phyloP scores from a whole-genome alignment of 92 coral and sea anemone genomes.

The Virgularia gustaviana region DNA sequence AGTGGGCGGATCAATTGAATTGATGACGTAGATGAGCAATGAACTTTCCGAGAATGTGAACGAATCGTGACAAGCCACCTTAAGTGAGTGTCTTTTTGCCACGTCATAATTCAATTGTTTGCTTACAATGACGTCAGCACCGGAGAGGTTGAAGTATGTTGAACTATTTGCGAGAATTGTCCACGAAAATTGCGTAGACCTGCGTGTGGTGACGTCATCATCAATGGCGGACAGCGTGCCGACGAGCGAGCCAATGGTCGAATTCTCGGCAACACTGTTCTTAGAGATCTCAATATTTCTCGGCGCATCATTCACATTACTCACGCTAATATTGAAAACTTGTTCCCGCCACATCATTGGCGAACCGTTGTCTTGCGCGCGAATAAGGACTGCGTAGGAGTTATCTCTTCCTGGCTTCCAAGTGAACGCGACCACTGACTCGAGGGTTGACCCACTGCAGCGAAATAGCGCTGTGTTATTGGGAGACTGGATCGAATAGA shows the following conservation, averaged over 20 bases:
- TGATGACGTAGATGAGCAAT: slow-evolving; percentile 11
- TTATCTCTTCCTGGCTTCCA: slow-evolving; percentile 9
- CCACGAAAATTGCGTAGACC: slow-evolving; percentile 46
- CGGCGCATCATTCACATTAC: slow-evolving; percentile 87
- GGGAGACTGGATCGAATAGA: slow-evolving; percentile 54
- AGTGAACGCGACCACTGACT: neutral
- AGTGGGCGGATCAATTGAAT: slow-evolving; percentile 29
- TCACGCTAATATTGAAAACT: slow-evolving; percentile 51
- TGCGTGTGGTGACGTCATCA: slow-evolving; percentile 59
- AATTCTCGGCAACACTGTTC: slow-evolving; percentile 62
- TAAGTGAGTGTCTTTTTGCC: slow-evolving; percentile 52
- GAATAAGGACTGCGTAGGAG: slow-evolving; percentile 50
- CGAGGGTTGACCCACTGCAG: slow-evolving; percentile 8
- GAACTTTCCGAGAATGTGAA: slow-evolving; percentile 6
- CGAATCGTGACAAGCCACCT: slow-evolving; percentile 62
- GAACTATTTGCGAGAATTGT: slow-evolving; percentile 29
- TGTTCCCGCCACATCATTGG: slow-evolving; percentile 83
- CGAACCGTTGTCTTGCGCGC: slow-evolving; percentile 69
- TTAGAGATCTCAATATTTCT: slow-evolving; percentile 61
- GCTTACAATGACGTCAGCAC: slow-evolving; percentile 53
- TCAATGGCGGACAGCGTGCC: slow-evolving; percentile 73
- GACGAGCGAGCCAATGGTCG: slow-evolving; percentile 52
- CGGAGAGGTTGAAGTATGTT: slow-evolving; percentile 54
- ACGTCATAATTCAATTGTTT: slow-evolving; percentile 60
- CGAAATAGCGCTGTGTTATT: slow-evolving; percentile 41